Base-by-base conservation (phyloP, 1,140 invertebrate species). In the Eumeta japonica region DNA sequence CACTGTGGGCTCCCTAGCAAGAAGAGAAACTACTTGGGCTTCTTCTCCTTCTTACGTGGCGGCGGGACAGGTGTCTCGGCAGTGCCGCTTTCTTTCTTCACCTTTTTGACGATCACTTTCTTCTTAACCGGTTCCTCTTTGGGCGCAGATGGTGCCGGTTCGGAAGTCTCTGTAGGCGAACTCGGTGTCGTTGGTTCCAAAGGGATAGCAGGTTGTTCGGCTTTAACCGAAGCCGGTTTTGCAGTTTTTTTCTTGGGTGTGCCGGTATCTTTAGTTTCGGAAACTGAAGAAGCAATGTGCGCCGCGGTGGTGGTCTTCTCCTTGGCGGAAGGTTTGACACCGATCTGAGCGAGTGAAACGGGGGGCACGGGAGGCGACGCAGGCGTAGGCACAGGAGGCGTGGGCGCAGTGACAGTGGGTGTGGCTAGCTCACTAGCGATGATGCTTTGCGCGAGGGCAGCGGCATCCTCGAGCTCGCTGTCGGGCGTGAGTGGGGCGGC, bases 21-120 rank as follows among this genome's bases (percentile, higher is more conserved):
- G n/a, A n/a, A n/a, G n/a, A n/a, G n/a, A n/a, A n/a, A n/a, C n/a
- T n/a, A n/a, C n/a, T 76, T 75, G 46, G 71, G 73, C 46, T 77
- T 77, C 58, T 76, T 76, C 53, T 76, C 73, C 52, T 77, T 77
- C 58, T 77, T 77, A 29, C 75, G 62, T 37, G 75, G 75, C 37
- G 75, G 74, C 43, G 75, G 74, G 16, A 76, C 73, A 7, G 74
- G 70, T 28, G 52, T 50, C 29, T 58, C 41, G 13, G 46, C 55
- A 24, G 39, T 46, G 17, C 10, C 37, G 30, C 35, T 20, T 28
- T 66, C 66, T 46, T 76, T 76, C 43, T 76, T 75, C 16, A 63
- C 49, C 13, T 58, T 56, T 48, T 74, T 76, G 41, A 73, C 68
- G 2, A 68, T 46, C 3, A 65, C 29, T 37, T 73, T 73, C 46